These are phyloP conservation scores for Drosophila bocqueti DNA, from an alignment of 1,140 invertebrate genomes.

Conservation along the genomic window DNA sequence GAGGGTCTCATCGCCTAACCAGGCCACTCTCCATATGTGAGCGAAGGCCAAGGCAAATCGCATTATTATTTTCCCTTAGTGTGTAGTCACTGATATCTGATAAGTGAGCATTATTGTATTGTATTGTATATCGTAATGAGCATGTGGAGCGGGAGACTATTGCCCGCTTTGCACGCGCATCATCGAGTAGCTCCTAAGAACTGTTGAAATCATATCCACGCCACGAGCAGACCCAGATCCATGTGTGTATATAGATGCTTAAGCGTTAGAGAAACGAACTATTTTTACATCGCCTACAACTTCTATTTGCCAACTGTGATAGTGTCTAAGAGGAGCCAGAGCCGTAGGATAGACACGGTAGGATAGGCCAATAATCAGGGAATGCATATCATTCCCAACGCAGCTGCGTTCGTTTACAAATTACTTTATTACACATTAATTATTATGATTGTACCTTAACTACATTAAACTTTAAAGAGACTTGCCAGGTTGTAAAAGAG, in stretches of 20 bases:
- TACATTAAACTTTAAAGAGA: slow-evolving; percentile 33
- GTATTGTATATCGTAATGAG: slow-evolving; percentile 20
- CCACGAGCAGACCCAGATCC: not conserved
- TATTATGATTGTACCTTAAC: slow-evolving; percentile 25
- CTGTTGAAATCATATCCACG: slow-evolving; percentile 39
- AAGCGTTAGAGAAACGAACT: slow-evolving; percentile 3
- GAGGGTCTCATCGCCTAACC: slow-evolving; percentile 31
- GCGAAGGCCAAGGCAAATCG: slow-evolving; percentile 15
- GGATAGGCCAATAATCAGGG: slow-evolving; percentile 40
- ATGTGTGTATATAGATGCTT: slow-evolving; percentile 10
- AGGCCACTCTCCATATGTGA: slow-evolving; percentile 63
- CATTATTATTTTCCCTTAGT: slow-evolving; percentile 23
- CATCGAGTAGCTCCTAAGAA: slow-evolving; percentile 24
- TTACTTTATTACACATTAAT: not conserved
- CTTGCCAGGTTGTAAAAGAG: slow-evolving; percentile 46
- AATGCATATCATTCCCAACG: slow-evolving; percentile 37
- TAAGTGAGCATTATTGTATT: slow-evolving; percentile 32
- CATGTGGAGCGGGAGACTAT: slow-evolving; percentile 36
- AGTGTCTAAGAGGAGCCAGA: slow-evolving; percentile 43
- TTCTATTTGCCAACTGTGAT: slow-evolving; percentile 57
- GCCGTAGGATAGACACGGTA: slow-evolving; percentile 25
- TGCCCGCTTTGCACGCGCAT: slow-evolving; percentile 18
- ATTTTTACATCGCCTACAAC: slow-evolving; percentile 19
- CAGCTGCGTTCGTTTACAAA: slow-evolving; percentile 10
- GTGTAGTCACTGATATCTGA: slow-evolving; percentile 6